Percentiles rank a stretch among this genome's conserved stretches.
Conservation (phyloP, 2,888 invertebrate genomes). For the Uloborus plumipes region DNA sequence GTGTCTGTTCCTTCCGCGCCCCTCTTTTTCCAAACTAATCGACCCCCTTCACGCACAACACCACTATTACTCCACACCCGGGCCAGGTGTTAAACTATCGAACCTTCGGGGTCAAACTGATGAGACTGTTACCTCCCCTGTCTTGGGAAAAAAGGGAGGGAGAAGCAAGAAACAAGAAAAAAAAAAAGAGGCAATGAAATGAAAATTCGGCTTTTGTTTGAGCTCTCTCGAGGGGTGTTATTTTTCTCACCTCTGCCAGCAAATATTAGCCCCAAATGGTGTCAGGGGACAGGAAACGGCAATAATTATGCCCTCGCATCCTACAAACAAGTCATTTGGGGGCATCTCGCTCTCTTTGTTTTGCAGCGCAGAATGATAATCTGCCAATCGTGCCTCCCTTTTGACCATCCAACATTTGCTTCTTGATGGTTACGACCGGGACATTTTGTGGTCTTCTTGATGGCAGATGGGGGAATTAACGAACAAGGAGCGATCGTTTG, state of each 20-base stretch:
- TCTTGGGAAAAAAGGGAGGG: constrained; percentile 17
- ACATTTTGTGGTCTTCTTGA: constrained; percentile 16
- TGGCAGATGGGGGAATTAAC: constrained; percentile 21
- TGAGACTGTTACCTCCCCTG: constrained; percentile 29
- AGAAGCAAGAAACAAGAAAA: constrained; percentile 27
- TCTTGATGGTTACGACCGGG: constrained; percentile 18
- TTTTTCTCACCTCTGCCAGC: constrained; percentile 57
- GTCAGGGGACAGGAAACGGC: constrained; percentile 56
- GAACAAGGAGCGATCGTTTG: too few relatives aligned
- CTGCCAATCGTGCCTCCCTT: constrained; percentile 7
- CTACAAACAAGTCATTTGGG: constrained; percentile 54
- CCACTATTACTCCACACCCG: constrained; percentile 49
- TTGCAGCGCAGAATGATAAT: constrained; percentile 20
- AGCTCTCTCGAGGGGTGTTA: constrained; percentile 43
- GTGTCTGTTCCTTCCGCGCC: neutral
- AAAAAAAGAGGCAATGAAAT: constrained; percentile 28
- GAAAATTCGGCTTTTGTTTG: constrained; percentile 62
- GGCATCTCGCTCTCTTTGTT: constrained; percentile 34
- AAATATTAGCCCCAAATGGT: constrained; percentile 61
- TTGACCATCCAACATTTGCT: neutral
- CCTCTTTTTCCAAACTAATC: constrained; percentile 6
- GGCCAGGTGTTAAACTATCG: constrained; percentile 62
- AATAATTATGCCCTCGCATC: constrained; percentile 41
- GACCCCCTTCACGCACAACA: constrained; percentile 22
- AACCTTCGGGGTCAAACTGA: constrained; percentile 57